Evolutionary conservation across 23 tunicate genomes (phyloP).

Genomic region (Oikopleura vanhoeffeni): DNA sequence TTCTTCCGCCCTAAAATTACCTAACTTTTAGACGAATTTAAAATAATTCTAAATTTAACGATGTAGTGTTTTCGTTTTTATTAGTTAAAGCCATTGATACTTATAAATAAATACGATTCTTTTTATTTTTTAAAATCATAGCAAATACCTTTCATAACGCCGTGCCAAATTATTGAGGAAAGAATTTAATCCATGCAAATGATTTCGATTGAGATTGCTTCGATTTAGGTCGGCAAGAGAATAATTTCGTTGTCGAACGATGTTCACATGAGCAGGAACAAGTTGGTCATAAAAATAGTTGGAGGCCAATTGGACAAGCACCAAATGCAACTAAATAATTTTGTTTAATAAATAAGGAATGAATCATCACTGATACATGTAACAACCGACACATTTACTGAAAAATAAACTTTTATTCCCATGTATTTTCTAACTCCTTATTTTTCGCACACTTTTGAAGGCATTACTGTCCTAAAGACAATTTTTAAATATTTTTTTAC

Average conservation of each 20-base stretch:
- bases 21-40: too few species aligned
- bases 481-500: too few species aligned
- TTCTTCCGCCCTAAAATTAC: too few species aligned
- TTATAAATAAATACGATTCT: too few species aligned
- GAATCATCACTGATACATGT: too few species aligned
- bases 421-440: not conserved
- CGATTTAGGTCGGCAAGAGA: constrained; percentile 7
- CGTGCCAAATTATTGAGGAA: not conserved
- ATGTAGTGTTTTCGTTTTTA: too few species aligned
- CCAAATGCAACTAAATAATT: constrained; percentile 35
- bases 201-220: too few species aligned
- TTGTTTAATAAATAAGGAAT: too few species aligned
- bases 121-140: not conserved
- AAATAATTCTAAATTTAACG: too few species aligned
- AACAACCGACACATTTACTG: not conserved
- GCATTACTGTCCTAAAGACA: too few species aligned
- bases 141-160: not conserved
- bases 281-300: constrained; percentile 81
- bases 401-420: not conserved
- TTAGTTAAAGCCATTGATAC: too few species aligned
- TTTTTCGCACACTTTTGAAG: not conserved
- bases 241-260: constrained; percentile 42
- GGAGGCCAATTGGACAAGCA: constrained; percentile 75
- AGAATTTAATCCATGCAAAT: not conserved
- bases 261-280: constrained; percentile 76